Conservation (phyloP, 2,888 invertebrate genomes). For the Leptopilina myrica region DNA sequence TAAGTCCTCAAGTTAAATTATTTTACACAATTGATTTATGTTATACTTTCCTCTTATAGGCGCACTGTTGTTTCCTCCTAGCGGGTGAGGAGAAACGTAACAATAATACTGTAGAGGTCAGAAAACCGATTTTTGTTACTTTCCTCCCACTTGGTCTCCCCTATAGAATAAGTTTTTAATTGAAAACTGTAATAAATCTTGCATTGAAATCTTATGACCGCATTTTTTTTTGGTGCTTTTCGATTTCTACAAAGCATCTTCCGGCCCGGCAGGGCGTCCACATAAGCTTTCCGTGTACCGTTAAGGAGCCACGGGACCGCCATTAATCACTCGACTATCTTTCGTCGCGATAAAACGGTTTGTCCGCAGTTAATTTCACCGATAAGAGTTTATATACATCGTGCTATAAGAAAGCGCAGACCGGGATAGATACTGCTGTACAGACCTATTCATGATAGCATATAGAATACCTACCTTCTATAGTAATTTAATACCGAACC, state of each 20-base stretch:
- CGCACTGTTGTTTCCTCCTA: too few relatives aligned
- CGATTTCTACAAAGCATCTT: conserved; percentile 45
- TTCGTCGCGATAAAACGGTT: conserved; percentile 59
- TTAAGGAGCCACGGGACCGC: conserved; percentile 52
- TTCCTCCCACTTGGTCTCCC: too few relatives aligned
- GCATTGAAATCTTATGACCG: conserved; percentile 41
- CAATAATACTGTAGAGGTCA: too few relatives aligned
- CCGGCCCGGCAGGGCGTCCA: conserved; percentile 45
- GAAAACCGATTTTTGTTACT: too few relatives aligned
- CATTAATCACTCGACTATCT: conserved; percentile 58
- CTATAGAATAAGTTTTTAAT: conserved; percentile 30
- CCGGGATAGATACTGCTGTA: conserved; percentile 40
- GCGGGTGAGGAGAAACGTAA: too few relatives aligned
- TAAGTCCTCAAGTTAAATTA: too few relatives aligned
- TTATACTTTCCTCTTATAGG: too few relatives aligned
- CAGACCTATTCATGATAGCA: conserved; percentile 38
- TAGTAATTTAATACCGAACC: conserved; percentile 38
- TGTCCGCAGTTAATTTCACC: conserved; percentile 60
- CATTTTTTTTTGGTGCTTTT: conserved; percentile 42
- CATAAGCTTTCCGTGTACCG: conserved; percentile 45
- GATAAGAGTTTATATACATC: conserved; percentile 51
- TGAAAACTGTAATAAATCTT: conserved; percentile 39
- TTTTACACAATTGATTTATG: too few relatives aligned
- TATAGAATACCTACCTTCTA: conserved; percentile 41
- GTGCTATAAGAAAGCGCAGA: conserved; percentile 39